Percentiles rank a stretch among this genome's conserved stretches.
Evolutionary conservation across 2,888 invertebrate species (phyloP).

Genomic region (Dryadula phaetusa): DNA sequence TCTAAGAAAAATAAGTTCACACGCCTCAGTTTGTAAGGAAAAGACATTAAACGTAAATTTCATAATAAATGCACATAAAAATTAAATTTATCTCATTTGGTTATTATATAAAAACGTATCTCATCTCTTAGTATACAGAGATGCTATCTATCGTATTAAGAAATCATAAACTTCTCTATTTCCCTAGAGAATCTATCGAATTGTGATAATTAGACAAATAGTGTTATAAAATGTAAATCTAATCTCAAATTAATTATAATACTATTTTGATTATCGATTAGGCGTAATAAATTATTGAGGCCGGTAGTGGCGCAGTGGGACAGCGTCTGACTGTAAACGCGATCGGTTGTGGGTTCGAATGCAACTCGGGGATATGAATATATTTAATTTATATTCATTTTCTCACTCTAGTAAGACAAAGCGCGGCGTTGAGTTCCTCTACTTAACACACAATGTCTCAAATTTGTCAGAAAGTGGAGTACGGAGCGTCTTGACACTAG

Average conservation of each 20-base stretch:
- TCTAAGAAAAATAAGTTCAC: not conserved
- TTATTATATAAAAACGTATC: not conserved
- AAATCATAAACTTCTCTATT: not conserved
- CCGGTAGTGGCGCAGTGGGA: too few relatives aligned
- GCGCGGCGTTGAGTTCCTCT: too few relatives aligned
- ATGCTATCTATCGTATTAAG: not conserved
- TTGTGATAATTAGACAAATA: not conserved
- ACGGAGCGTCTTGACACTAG: too few relatives aligned
- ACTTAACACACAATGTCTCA: too few relatives aligned
- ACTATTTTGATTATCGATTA: not conserved
- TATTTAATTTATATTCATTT: too few relatives aligned
- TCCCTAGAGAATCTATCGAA: slow-evolving; percentile 10
- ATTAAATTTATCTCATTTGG: slow-evolving; percentile 14
- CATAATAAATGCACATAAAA: slow-evolving; percentile 13
- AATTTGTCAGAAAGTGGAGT: too few relatives aligned
- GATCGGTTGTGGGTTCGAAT: too few relatives aligned
- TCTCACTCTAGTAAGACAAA: too few relatives aligned
- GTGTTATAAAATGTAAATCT: not conserved
- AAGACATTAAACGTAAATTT: slow-evolving; percentile 1
- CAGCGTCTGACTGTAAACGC: too few relatives aligned
- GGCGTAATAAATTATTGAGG: not conserved
- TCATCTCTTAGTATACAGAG: slow-evolving; percentile 2
- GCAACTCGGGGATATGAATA: too few relatives aligned
- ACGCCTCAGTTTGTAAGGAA: not conserved
- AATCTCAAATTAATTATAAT: not conserved